These are phyloP conservation scores for Tangara arthus DNA, from an alignment of 2,797 vertebrate genomes.

Conservation along the genomic window DNA sequence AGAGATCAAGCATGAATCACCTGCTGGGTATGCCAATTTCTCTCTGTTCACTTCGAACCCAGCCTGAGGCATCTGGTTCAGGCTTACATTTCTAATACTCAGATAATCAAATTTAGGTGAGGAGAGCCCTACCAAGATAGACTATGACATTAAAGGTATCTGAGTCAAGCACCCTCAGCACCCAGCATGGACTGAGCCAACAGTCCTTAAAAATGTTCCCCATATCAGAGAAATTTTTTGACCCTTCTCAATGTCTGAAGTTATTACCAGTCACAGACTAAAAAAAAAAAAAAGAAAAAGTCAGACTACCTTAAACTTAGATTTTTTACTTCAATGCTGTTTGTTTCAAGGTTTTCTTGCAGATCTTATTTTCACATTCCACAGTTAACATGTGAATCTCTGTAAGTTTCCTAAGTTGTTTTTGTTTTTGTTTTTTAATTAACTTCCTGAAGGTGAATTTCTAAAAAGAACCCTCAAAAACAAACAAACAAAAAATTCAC, in stretches of 20 bases:
- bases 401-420: background rate
- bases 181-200: background rate
- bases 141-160: rapidly evolving
- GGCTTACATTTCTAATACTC: background rate
- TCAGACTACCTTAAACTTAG: background rate
- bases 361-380: background rate
- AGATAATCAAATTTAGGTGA: background rate
- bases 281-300: background rate
- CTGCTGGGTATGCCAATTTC: background rate
- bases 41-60: background rate
- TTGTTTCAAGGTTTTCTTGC: background rate
- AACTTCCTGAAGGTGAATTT: background rate
- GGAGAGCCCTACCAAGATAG: background rate
- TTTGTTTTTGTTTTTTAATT: background rate
- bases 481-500: no score
- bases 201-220: background rate
- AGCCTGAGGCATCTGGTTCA: background rate
- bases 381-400: rapidly evolving
- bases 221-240: background rate
- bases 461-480: no score
- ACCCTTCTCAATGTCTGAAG: background rate
- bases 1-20: background rate
- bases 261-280: background rate
- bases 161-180: background rate
- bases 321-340: background rate